These are phyloP conservation scores for Melangyna quadrimaculata DNA, from an alignment of 2,888 invertebrate species.

Conservation along the genomic window DNA sequence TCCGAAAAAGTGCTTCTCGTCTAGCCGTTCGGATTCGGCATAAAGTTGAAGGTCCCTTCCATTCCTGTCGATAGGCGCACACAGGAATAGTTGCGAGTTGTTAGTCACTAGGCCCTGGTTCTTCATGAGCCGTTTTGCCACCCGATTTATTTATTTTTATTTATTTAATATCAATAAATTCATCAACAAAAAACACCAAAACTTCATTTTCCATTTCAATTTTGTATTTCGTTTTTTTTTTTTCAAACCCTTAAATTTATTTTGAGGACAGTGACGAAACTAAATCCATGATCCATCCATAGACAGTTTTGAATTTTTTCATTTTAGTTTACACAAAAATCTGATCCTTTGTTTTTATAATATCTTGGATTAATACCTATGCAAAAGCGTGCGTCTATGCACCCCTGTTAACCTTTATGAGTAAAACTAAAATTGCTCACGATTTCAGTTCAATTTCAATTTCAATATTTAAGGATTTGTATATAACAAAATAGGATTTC, in stretches of 20 bases:
- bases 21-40: too few species aligned
- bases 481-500: background rate
- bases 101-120: too few species aligned
- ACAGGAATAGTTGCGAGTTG: too few species aligned
- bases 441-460: constrained; percentile 22
- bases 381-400: background rate
- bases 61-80: too few species aligned
- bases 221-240: background rate
- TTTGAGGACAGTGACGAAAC: background rate
- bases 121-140: too few species aligned
- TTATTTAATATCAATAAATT: too few species aligned
- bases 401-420: background rate
- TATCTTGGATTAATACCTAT: background rate
- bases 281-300: background rate
- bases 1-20: too few species aligned
- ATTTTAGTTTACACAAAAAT: background rate
- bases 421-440: background rate
- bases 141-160: too few species aligned
- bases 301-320: background rate
- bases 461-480: background rate
- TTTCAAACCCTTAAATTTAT: background rate
- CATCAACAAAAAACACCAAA: too few species aligned
- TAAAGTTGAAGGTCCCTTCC: too few species aligned
- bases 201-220: background rate
- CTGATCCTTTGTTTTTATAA: background rate